These are phyloP conservation scores for Ibidorhyncha struthersii DNA, from an alignment of 2,113 vertebrate species.

Conservation along the genomic window DNA sequence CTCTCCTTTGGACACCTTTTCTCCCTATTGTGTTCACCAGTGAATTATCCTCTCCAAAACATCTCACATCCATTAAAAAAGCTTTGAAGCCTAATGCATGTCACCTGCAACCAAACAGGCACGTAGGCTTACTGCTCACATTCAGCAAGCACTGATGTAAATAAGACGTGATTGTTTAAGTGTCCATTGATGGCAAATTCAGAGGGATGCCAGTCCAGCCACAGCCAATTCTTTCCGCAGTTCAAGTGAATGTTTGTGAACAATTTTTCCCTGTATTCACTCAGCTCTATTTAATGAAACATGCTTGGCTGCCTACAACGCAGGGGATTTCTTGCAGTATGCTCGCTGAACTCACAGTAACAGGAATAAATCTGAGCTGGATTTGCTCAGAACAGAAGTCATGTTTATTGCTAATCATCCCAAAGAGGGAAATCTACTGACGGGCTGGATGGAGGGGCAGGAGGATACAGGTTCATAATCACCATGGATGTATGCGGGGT, in stretches of 20 bases:
- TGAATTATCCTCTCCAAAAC: neutral
- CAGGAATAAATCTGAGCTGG: neutral
- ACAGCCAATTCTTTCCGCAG: neutral
- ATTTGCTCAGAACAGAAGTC: neutral
- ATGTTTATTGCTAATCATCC: neutral
- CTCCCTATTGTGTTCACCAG: neutral
- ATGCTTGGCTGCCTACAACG: slow-evolving; percentile 1
- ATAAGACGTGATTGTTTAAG: neutral
- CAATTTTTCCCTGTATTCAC: neutral
- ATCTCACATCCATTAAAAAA: neutral
- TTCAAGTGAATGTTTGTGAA: neutral
- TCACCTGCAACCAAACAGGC: neutral
- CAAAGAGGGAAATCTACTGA: neutral
- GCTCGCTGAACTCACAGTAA: neutral
- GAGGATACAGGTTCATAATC: neutral
- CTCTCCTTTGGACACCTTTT: neutral
- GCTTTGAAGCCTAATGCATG: neutral
- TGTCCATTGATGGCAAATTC: neutral
- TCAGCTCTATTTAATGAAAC: slow-evolving; percentile 64
- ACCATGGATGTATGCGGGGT: slow-evolving; percentile 21
- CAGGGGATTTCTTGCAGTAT: neutral
- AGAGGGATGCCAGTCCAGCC: neutral
- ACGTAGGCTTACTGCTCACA: neutral
- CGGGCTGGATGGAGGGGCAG: neutral
- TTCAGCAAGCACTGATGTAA: neutral